Evolutionary conservation across 2,797 vertebrate genomes (phyloP).

Genomic region (Urophycis tenuis): DNA sequence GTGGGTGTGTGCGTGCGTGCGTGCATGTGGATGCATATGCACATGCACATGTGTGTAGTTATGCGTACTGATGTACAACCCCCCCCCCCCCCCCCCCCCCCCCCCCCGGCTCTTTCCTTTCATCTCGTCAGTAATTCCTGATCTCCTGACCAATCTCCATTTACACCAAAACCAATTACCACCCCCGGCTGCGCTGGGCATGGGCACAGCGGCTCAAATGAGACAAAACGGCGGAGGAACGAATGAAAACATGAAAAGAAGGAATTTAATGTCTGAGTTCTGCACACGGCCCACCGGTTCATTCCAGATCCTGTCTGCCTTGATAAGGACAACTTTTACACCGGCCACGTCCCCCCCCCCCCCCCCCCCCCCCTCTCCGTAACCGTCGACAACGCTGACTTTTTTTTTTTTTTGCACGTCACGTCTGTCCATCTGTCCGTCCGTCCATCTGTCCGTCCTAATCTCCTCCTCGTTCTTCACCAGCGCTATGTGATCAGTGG

Average conservation of each 20-base stretch:
- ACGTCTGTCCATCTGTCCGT: neutral
- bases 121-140: slow-evolving; percentile 39
- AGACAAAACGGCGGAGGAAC: slow-evolving; percentile 34
- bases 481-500: neutral
- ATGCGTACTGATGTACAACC: slow-evolving; percentile 14
- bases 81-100: no score
- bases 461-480: neutral
- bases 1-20: neutral
- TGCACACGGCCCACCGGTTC: slow-evolving; percentile 25
- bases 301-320: slow-evolving; percentile 31
- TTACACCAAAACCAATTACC: slow-evolving; percentile 67
- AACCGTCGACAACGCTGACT: neutral
- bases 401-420: no score
- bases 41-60: slow-evolving; percentile 11
- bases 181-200: slow-evolving; percentile 27
- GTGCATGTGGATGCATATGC: slow-evolving; percentile 8
- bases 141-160: slow-evolving; percentile 61
- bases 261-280: slow-evolving; percentile 30
- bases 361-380: neutral
- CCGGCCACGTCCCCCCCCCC: slow-evolving; percentile 13
- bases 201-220: slow-evolving; percentile 24
- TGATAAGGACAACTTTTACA: slow-evolving; percentile 45
- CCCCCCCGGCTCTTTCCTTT: slow-evolving; percentile 24
- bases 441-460: neutral
- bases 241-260: slow-evolving; percentile 26